These are phyloP conservation scores for Indicator indicator DNA, from an alignment of 2,113 vertebrate species.

Conservation along the genomic window DNA sequence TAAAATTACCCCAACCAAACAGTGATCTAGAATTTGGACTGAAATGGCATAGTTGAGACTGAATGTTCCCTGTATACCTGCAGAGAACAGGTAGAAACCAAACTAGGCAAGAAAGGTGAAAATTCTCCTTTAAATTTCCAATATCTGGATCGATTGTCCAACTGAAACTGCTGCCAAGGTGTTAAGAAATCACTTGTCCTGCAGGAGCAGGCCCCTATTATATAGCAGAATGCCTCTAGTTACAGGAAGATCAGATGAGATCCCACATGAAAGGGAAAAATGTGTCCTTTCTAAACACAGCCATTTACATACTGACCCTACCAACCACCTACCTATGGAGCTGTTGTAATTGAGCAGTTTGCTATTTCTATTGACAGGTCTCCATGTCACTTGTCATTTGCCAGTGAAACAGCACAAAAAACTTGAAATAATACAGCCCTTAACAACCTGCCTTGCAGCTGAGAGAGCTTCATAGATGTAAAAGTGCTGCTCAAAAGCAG, in stretches of 20 bases:
- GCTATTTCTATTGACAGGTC: background rate
- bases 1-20: slow-evolving; percentile 44
- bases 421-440: background rate
- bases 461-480: background rate
- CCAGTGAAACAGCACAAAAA: background rate
- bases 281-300: background rate
- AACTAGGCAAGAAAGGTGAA: background rate
- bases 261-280: background rate
- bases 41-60: background rate
- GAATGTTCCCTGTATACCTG: background rate
- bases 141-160: background rate
- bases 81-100: slow-evolving; percentile 3
- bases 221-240: background rate
- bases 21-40: slow-evolving; percentile 4
- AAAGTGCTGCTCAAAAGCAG: slow-evolving; percentile 29
- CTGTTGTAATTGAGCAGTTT: background rate
- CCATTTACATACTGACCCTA: slow-evolving; percentile 33
- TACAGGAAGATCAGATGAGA: background rate
- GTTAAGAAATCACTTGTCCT: slow-evolving; percentile 21
- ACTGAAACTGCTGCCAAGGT: background rate
- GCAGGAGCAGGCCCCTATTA: background rate
- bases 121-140: slow-evolving; percentile 5
- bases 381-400: background rate
- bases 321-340: background rate
- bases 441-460: background rate